These are phyloP conservation scores for Tipula vernalis DNA, from an alignment of 2,888 invertebrate species.

Conservation along the genomic window DNA sequence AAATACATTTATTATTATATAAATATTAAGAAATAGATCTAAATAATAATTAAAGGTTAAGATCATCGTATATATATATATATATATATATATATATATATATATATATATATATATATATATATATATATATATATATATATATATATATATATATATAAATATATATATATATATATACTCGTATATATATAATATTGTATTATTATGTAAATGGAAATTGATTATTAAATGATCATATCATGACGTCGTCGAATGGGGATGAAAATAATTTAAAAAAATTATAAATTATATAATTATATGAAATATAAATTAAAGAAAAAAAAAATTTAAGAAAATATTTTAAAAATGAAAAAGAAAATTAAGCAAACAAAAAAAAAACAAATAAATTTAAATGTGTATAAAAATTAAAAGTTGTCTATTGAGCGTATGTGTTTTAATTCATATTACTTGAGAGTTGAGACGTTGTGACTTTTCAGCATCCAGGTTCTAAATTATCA, in stretches of 20 bases:
- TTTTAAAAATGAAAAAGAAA: background rate
- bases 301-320: background rate
- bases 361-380: background rate
- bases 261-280: background rate
- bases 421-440: background rate
- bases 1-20: background rate
- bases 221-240: background rate
- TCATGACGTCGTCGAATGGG: background rate
- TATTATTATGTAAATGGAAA: no score
- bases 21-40: background rate
- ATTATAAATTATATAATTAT: background rate
- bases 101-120: no score
- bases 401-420: background rate
- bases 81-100: no score
- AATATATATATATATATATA: no score
- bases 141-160: no score
- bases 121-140: no score
- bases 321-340: background rate
- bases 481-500: background rate
- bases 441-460: background rate
- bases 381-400: constrained; percentile 5
- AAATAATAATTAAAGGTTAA: background rate
- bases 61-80: background rate
- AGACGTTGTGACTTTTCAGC: background rate
- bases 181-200: no score